Evolutionary conservation across 1,140 invertebrate species (phyloP).

Genomic region (Holotrichia oblita): DNA sequence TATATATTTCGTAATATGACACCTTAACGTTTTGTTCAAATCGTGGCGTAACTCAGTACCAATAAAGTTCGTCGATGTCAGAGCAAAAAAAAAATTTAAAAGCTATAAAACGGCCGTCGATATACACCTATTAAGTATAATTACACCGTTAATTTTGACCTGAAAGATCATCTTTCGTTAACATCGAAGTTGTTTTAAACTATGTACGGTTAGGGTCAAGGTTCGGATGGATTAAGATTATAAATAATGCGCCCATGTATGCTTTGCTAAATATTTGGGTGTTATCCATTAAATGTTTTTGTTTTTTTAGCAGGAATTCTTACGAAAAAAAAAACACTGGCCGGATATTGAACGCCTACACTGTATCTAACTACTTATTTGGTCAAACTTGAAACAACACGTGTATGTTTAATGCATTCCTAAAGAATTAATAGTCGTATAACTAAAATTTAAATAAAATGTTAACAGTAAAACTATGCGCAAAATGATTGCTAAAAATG

Average conservation of each 20-base stretch:
- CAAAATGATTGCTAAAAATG: too few species aligned
- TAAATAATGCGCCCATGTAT: neutral
- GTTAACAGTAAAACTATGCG: too few species aligned
- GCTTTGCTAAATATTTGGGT: neutral
- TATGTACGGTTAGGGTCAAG: neutral
- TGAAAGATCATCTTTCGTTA: constrained; percentile 1
- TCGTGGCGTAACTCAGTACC: neutral
- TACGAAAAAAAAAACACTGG: too few species aligned
- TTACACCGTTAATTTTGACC: neutral
- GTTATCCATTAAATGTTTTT: neutral
- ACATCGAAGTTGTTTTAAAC: neutral
- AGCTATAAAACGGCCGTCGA: neutral
- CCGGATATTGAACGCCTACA: too few species aligned
- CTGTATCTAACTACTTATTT: too few species aligned
- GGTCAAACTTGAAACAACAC: too few species aligned
- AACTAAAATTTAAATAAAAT: too few species aligned
- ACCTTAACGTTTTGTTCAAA: neutral
- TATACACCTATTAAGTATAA: constrained; percentile 1
- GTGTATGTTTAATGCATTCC: too few species aligned
- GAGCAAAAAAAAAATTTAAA: neutral
- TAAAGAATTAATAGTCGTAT: too few species aligned
- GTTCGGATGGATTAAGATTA: neutral
- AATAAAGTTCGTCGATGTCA: neutral
- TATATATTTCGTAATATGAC: constrained; percentile 6
- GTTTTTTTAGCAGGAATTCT: neutral